These are phyloP conservation scores for Spilogale gracilis DNA, from an alignment of 2,113 vertebrate species.

Conservation along the genomic window DNA sequence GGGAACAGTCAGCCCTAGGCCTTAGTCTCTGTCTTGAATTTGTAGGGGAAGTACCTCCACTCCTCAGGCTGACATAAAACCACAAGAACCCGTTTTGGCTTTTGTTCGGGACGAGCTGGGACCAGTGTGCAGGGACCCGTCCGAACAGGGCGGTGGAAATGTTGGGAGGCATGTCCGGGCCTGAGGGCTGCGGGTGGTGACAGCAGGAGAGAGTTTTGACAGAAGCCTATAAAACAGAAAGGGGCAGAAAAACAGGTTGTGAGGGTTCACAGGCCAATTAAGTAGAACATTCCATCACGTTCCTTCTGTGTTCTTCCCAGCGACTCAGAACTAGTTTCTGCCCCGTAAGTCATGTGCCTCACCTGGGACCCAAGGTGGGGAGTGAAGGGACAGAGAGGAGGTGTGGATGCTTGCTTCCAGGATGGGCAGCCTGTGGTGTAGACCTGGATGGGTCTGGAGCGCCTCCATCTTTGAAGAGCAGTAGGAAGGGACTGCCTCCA, in stretches of 20 bases:
- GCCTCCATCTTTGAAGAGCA: background rate
- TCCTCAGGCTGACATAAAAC: background rate
- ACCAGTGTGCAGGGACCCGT: background rate
- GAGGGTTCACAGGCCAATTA: slow-evolving; percentile 22
- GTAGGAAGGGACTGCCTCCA: background rate
- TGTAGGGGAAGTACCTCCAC: background rate
- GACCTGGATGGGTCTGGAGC: too few relatives aligned
- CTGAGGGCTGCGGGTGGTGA: background rate
- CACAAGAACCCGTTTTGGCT: background rate
- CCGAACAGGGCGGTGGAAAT: background rate
- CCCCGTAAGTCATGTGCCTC: rapidly evolving
- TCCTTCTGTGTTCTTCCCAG: slow-evolving; percentile 45
- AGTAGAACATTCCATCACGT: background rate
- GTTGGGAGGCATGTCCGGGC: background rate
- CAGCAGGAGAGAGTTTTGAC: slow-evolving; percentile 20
- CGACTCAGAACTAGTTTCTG: background rate
- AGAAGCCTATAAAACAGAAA: slow-evolving; percentile 41
- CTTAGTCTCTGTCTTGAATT: slow-evolving; percentile 14
- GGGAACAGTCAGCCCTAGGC: background rate
- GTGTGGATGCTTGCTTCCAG: too few relatives aligned
- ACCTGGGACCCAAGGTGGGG: rapidly evolving
- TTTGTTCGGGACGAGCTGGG: background rate
- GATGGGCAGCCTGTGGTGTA: background rate
- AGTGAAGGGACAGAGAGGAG: background rate
- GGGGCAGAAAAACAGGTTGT: slow-evolving; percentile 66